Evolutionary conservation across 2,888 invertebrate genomes (phyloP).

Genomic region (Rambutsinella grinnellia): DNA sequence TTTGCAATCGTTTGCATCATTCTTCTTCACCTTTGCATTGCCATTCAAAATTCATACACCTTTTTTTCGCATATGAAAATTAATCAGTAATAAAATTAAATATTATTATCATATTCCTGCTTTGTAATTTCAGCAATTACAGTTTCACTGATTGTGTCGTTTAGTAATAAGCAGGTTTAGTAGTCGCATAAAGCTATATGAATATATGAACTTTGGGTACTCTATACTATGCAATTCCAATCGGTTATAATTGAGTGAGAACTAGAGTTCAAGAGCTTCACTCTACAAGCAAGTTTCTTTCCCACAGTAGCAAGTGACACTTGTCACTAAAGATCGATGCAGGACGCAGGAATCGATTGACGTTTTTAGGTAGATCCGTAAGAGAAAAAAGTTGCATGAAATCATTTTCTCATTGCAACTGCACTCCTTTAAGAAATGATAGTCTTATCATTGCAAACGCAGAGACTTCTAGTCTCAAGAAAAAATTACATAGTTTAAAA

Average conservation of each 20-base stretch:
- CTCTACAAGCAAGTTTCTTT: slow-evolving; percentile 19
- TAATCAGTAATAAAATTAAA: neutral
- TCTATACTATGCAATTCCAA: slow-evolving; percentile 12
- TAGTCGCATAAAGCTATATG: too few species aligned
- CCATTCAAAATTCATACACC: neutral
- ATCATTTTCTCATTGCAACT: too few species aligned
- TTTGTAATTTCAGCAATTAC: neutral
- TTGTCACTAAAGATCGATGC: neutral
- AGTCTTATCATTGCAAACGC: too few species aligned
- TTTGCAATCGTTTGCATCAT: neutral
- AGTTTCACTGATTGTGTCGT: too few species aligned
- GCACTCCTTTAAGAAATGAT: too few species aligned
- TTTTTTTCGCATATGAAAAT: slow-evolving; percentile 8
- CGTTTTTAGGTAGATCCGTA: slow-evolving; percentile 34
- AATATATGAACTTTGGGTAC: neutral
- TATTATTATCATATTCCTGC: neutral
- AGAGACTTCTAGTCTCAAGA: too few species aligned
- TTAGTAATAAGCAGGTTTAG: too few species aligned
- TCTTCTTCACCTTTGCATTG: neutral
- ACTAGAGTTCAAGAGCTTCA: slow-evolving; percentile 53
- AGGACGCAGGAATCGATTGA: neutral
- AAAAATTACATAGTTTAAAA: too few species aligned
- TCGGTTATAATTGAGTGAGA: slow-evolving; percentile 43
- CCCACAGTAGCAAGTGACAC: slow-evolving; percentile 19
- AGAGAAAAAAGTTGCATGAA: neutral